A percentile compares a stretch with the other conserved stretches of the same genome.
Conservation (phyloP, 2,888 invertebrate species). For the Seladonia tumulorum region DNA sequence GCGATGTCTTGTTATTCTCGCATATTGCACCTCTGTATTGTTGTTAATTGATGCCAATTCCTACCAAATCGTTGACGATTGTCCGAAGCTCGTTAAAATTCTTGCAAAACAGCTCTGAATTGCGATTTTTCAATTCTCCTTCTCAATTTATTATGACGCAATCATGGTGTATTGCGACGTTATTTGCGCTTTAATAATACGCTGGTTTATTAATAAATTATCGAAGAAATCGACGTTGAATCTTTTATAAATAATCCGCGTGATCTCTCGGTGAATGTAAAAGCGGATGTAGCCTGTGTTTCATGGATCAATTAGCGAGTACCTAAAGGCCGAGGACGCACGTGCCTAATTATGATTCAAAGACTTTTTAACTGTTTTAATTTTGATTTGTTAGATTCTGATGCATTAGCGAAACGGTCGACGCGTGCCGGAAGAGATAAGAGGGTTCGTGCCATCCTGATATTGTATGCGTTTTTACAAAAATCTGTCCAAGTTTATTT, state of each 20-base stretch:
- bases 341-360: neutral
- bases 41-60: neutral
- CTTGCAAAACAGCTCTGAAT: neutral
- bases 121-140: neutral
- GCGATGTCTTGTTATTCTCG: neutral
- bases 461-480: neutral
- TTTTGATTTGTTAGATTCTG: neutral
- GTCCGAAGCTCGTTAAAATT: neutral
- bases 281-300: neutral
- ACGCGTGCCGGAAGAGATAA: neutral
- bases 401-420: neutral
- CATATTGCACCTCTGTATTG: neutral
- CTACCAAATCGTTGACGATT: neutral
- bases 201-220: constrained; percentile 35
- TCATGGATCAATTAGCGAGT: neutral
- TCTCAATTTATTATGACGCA: neutral
- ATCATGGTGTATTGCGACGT: neutral
- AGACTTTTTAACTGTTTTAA: neutral
- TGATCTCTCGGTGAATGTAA: neutral
- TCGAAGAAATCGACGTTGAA: constrained; percentile 20
- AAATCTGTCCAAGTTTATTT: neutral
- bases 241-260: constrained; percentile 26
- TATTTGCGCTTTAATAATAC: constrained; percentile 1
- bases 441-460: neutral
- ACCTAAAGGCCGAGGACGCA: constrained; percentile 6